A percentile compares a stretch with the other conserved stretches of the same genome.
Evolutionary conservation across 2,888 invertebrate species (phyloP).

Genomic region (Drosophila gaucha): DNA sequence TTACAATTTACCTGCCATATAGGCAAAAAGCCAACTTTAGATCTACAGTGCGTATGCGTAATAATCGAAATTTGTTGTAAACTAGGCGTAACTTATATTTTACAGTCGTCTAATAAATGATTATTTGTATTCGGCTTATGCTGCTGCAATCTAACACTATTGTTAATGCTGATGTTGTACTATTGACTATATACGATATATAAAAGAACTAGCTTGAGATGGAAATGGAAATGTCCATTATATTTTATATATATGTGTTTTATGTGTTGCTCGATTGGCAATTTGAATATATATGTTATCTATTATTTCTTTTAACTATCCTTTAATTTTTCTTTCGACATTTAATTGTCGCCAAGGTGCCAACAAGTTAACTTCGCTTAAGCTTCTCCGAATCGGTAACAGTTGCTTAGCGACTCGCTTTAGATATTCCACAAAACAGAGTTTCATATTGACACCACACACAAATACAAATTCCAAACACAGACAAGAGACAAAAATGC

Average conservation of each 20-base stretch:
- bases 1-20: slow-evolving; percentile 7
- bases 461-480: slow-evolving; percentile 27
- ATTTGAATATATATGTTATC: slow-evolving; percentile 37
- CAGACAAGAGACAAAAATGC: slow-evolving; percentile 45
- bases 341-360: slow-evolving; percentile 24
- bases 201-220: slow-evolving; percentile 55
- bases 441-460: slow-evolving; percentile 2
- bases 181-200: slow-evolving; percentile 38
- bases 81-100: slow-evolving; percentile 32
- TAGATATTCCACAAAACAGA: slow-evolving; percentile 27
- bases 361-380: slow-evolving; percentile 14
- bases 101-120: not conserved
- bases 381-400: slow-evolving; percentile 25
- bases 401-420: slow-evolving; percentile 13
- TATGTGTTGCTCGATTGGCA: slow-evolving; percentile 71
- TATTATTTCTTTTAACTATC: slow-evolving; percentile 26
- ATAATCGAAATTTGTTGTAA: slow-evolving; percentile 21
- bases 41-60: slow-evolving; percentile 50
- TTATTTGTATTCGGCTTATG: slow-evolving; percentile 34
- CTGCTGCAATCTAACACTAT: slow-evolving; percentile 36
- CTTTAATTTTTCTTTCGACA: slow-evolving; percentile 25
- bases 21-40: slow-evolving; percentile 27
- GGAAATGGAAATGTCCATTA: slow-evolving; percentile 20
- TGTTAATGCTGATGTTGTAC: slow-evolving; percentile 60
- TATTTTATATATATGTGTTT: slow-evolving; percentile 41